Percentiles rank a stretch among this genome's conserved stretches.
Conservation (phyloP, 2,113 vertebrate species). For the Amblyornis subalaris region DNA sequence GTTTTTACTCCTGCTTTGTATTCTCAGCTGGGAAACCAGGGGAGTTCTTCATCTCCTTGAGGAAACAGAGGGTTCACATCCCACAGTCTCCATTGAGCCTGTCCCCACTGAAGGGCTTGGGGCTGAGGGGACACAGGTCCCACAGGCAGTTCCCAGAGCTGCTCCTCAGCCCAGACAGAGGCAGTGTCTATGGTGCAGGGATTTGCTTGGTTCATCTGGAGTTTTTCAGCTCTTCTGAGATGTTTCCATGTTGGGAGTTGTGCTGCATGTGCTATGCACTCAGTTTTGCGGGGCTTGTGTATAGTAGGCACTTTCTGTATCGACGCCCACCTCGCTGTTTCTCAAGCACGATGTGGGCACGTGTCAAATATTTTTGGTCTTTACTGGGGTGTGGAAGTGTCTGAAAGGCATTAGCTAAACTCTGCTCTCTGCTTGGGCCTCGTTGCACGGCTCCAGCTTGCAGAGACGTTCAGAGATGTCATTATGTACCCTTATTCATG, state of each 20-base stretch:
- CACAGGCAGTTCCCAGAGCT: not conserved
- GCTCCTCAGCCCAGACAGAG: not conserved
- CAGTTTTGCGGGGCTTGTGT: not conserved
- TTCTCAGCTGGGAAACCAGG: not conserved
- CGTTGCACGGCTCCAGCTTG: not conserved
- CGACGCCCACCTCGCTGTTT: not conserved
- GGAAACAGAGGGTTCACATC: not conserved
- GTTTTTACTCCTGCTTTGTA: not conserved
- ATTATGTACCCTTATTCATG: not conserved
- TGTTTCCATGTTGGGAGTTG: not conserved
- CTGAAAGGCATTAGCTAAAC: not conserved
- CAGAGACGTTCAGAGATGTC: not conserved
- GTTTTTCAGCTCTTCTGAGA: not conserved
- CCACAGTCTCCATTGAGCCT: fast-evolving
- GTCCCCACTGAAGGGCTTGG: not conserved
- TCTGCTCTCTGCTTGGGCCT: not conserved
- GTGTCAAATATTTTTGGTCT: not conserved
- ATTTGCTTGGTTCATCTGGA: not conserved
- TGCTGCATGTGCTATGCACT: fast-evolving
- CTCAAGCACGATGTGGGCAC: fast-evolving
- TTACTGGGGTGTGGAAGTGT: not conserved
- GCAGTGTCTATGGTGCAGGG: no score
- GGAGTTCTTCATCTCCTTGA: not conserved
- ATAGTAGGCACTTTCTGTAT: fast-evolving
- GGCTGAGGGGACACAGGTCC: no score